Base-by-base conservation (phyloP, 2,888 invertebrate genomes). In the Crematogaster levior region DNA sequence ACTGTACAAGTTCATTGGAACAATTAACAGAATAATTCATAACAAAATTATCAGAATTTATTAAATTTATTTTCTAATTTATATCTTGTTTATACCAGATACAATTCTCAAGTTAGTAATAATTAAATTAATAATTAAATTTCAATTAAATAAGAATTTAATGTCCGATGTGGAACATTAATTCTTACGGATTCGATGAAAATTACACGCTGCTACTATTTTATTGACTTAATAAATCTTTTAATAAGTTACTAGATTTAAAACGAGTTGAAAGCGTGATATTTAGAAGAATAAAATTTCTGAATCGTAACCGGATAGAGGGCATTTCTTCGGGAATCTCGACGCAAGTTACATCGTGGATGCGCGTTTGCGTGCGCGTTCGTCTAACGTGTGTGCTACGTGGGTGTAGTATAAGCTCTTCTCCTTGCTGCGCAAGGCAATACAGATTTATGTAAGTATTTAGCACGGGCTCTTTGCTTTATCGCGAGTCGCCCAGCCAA, bases 381-480 rank as follows among this genome's bases (percentile, higher is more conserved):
- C 60, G 53, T 9, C 24, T 40, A 4, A n/a, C 56, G 81, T 75
- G 83, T 82, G 84, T 68, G 86, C 73, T 73, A 85, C 87, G 86
- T 91, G 85, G 83, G 83, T 87, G 88, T 86, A 89, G 90, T 92
- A 90, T 93, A 93, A 93, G 93, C 93, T 91, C 84, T 92, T 91
- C 91, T 88, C 89, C 90, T 65, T 91, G 91, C 92, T 90, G 91
- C 91, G 92, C 92, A 90, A 92, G 93, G 94, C 94, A 94, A 94
- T 94, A 94, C 94, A 94, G 94, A 94, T 94, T 94, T 94, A 94
- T 94, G 94, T 94, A 93, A 94, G 94, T 94, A 94, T 94, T 94
- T 94, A 94, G 93, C 94, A 89, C 93, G 84, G 92, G 93, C 93
- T 93, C 93, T 92, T 93, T 94, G 93, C 94, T 94, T 94, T 94